A percentile compares a stretch with the other conserved stretches of the same genome.
Evolutionary conservation across 2,888 invertebrate species (phyloP).

Genomic region (Andrena minutula): DNA sequence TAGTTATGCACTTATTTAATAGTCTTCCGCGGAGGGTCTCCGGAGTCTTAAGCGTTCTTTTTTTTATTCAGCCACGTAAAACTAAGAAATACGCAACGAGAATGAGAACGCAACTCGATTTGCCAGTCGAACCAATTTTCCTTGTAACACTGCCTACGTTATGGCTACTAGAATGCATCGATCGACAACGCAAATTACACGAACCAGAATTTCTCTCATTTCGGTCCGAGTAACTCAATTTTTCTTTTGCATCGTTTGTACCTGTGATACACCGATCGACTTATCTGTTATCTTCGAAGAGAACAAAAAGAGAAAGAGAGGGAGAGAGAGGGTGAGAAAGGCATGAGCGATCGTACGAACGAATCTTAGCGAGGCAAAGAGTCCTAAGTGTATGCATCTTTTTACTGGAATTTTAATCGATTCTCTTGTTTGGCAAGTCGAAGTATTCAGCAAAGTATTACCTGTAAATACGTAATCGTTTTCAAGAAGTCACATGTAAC

Average conservation of each 20-base stretch:
- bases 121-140: conserved; percentile 63
- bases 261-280: conserved; percentile 74
- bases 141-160: conserved; percentile 78
- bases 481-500: conserved; percentile 43
- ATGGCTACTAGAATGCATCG: conserved; percentile 66
- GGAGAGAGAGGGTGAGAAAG: conserved; percentile 33
- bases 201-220: conserved; percentile 59
- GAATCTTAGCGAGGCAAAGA: conserved; percentile 43
- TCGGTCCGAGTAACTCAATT: conserved; percentile 52
- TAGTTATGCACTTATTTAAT: conserved; percentile 26
- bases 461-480: conserved; percentile 49
- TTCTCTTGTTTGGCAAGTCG: conserved; percentile 37
- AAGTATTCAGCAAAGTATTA: conserved; percentile 44
- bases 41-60: conserved; percentile 62
- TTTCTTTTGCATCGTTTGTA: conserved; percentile 69
- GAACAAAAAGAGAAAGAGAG: conserved; percentile 23
- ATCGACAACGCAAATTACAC: conserved; percentile 55
- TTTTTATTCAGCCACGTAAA: conserved; percentile 57
- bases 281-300: conserved; percentile 51
- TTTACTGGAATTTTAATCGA: conserved; percentile 38
- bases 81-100: conserved; percentile 65
- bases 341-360: conserved; percentile 52
- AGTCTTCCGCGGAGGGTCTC: conserved; percentile 50
- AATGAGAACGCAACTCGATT: conserved; percentile 53
- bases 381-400: conserved; percentile 39